Evolutionary conservation across 2,113 vertebrate genomes (phyloP).

Genomic region (Callipepla squamata): DNA sequence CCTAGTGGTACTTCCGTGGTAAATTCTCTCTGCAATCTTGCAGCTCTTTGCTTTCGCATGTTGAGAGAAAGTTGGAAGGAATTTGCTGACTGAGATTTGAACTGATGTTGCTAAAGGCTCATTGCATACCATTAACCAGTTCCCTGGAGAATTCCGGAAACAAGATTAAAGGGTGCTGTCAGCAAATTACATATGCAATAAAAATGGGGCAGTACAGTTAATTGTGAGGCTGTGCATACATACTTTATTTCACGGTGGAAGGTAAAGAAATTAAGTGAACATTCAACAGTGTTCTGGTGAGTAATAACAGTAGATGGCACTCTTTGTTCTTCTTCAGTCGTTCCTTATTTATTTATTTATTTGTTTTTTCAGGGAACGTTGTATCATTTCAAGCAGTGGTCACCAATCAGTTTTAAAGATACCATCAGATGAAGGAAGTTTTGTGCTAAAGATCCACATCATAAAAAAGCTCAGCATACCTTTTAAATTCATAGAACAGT

Average conservation of each 20-base stretch:
- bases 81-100: background rate
- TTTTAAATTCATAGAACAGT: background rate
- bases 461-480: background rate
- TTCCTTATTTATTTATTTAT: background rate
- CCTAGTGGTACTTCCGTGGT: background rate
- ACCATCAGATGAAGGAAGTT: background rate
- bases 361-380: background rate
- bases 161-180: background rate
- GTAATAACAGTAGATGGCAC: constrained; percentile 22
- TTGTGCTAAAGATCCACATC: background rate
- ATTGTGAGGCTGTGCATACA: background rate
- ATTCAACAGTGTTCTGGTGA: background rate
- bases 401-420: background rate
- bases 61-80: background rate
- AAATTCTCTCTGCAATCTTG: background rate
- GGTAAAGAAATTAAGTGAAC: background rate
- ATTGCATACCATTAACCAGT: background rate
- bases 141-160: background rate
- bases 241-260: fast-evolving
- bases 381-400: background rate
- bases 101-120: background rate
- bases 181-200: background rate
- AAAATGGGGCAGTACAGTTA: fast-evolving
- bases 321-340: background rate
- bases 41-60: background rate